A percentile compares a stretch with the other conserved stretches of the same genome.
phyloP scores from a whole-genome alignment of 53 echinoderm and acorn worm species.

The Paelopatides confundens region DNA sequence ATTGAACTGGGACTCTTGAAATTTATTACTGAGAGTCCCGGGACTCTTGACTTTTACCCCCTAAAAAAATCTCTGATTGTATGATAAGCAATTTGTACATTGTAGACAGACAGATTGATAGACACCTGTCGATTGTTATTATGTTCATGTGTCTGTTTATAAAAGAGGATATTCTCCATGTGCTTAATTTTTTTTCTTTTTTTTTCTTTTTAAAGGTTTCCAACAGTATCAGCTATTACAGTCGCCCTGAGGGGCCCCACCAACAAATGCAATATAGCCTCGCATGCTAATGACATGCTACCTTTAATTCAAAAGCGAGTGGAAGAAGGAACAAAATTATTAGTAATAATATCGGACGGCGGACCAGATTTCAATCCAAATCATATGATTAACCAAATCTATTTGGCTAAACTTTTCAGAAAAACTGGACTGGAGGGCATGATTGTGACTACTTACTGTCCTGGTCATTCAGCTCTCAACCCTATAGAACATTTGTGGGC shows the following conservation, averaged over 20 bases:
- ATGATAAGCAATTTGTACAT: too few relatives aligned
- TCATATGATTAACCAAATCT: conserved; percentile 47
- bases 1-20: neutral
- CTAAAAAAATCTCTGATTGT: too few relatives aligned
- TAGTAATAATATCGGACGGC: conserved; percentile 41
- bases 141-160: too few relatives aligned
- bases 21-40: too few relatives aligned
- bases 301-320: conserved; percentile 45
- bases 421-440: conserved; percentile 55
- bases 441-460: conserved; percentile 61
- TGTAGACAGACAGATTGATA: too few relatives aligned
- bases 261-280: conserved; percentile 44
- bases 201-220: conserved; percentile 19
- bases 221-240: conserved; percentile 17
- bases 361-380: conserved; percentile 62
- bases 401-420: conserved; percentile 36
- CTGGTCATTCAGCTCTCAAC: conserved; percentile 63
- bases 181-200: neutral
- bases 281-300: conserved; percentile 57
- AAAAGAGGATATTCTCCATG: too few relatives aligned
- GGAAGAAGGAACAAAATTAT: conserved; percentile 10
- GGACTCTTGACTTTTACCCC: too few relatives aligned
- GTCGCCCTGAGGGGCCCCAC: conserved; percentile 39
- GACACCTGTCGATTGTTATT: too few relatives aligned
- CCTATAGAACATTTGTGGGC: conserved; percentile 64